Conservation (phyloP, 2,797 vertebrate genomes). For the Tokudaia muenninki region DNA sequence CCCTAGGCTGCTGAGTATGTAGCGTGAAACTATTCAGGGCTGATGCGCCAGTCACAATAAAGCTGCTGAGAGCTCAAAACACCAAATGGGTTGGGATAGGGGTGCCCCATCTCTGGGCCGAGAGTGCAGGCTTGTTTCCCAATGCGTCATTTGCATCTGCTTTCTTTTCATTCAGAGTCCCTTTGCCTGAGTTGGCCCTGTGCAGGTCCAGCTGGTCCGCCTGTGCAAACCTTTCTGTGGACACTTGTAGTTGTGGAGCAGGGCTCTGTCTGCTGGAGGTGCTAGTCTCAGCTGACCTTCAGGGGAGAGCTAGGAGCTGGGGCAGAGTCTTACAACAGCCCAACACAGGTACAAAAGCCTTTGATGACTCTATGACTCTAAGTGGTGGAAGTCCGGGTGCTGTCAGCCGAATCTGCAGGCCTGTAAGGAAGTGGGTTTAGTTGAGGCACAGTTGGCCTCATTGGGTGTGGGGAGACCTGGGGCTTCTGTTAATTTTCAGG, state of each 20-base stretch:
- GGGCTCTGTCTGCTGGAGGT: neutral
- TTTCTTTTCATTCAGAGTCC: neutral
- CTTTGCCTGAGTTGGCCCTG: neutral
- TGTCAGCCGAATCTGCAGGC: conserved; percentile 31
- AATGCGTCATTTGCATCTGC: conserved; percentile 49
- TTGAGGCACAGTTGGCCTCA: neutral
- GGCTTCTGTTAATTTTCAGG: conserved; percentile 29
- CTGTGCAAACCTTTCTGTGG: conserved; percentile 20
- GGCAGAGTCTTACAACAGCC: neutral
- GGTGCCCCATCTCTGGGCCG: conserved; percentile 22
- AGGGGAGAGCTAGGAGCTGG: neutral
- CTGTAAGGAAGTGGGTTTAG: neutral
- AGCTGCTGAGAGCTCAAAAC: conserved; percentile 57
- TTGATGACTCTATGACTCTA: neutral
- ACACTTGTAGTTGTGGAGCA: neutral
- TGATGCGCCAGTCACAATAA: conserved; percentile 63
- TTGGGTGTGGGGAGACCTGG: neutral
- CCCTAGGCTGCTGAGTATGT: conserved; percentile 58
- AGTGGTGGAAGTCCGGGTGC: neutral
- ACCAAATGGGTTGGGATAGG: neutral
- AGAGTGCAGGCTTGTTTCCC: neutral
- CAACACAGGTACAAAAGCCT: neutral
- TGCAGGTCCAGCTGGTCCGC: neutral
- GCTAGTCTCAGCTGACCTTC: neutral
- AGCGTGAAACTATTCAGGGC: neutral